phyloP scores from a whole-genome alignment of 1,140 invertebrate species.

The Hylaeus anthracinus region DNA sequence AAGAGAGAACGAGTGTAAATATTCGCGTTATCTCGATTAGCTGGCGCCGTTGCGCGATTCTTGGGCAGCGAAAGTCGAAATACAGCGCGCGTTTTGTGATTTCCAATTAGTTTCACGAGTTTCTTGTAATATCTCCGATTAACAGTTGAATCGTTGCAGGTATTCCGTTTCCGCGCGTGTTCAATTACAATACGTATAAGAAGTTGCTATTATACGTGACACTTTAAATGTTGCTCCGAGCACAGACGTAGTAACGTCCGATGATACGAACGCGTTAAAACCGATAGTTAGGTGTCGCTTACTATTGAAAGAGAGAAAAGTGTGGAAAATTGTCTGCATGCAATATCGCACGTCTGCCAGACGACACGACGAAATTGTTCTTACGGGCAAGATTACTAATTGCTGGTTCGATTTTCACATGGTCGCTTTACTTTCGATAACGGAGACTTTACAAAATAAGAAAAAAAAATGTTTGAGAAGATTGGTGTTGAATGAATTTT shows the following conservation, averaged over 20 bases:
- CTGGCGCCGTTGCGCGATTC: not conserved
- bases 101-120: not conserved
- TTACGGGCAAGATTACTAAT: no score
- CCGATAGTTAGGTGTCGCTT: not conserved
- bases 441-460: no score
- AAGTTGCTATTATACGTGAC: not conserved
- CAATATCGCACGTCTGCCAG: no score
- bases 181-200: not conserved
- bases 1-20: not conserved
- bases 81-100: not conserved
- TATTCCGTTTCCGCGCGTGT: not conserved
- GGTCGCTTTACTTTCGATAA: no score
- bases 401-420: no score
- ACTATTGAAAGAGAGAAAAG: not conserved
- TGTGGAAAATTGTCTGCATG: not conserved
- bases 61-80: conserved; percentile 16
- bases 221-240: not conserved
- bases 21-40: not conserved
- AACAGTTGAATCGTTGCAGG: not conserved
- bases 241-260: not conserved
- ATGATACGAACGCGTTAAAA: not conserved
- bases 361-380: no score
- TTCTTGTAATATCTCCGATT: not conserved
- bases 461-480: no score
- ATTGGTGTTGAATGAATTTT: no score